Base-by-base conservation (phyloP, 2,888 invertebrate species). In the Eilema caniola region DNA sequence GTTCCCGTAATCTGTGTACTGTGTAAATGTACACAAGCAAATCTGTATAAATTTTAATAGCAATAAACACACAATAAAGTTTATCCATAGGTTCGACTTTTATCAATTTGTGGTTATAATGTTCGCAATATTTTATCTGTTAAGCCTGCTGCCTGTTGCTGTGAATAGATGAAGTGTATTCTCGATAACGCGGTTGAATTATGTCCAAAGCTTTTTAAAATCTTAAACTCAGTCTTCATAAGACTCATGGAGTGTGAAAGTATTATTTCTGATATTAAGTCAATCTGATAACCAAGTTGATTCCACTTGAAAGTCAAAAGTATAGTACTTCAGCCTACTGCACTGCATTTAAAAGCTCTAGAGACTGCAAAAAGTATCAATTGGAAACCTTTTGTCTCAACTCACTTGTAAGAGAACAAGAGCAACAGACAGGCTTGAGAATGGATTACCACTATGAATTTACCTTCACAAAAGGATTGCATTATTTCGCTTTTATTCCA, bases 111-210 rank as follows among this genome's bases (percentile, higher is more conserved):
- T 62, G 83, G 83, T 75, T 61, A 67, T 78, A 85, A 83, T 83
- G 80, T 82, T 83, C 70, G 82, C 83, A 70, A 85, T 86, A 86
- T 86, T 85, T 87, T 86, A 74, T 81, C 80, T 73, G 76, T 68
- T 79, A 80, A 85, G 84, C 77, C 86, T 78, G 71, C 72, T 72
- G 74, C 81, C 81, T 78, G 81, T 69, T 74, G 81, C 68, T 75
- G 73, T 62, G 66, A 66, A 69, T 65, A 67, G 28, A 33, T 61
- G 24, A 5, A 20, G 0, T 0, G 33, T 28, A 62, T 60, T 77
- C 20, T 10, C 56, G 5, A 24, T 64, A 71, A 63, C 28, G 71
- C 41, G 11, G 0, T 31, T 20, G 20, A 24, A 56, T 67, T 67
- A 3, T 16, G 37, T 53, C 5, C 20, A 24, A 24, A 57, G 12